Base-by-base conservation (phyloP, 2,113 vertebrate genomes). In the Hyla sarda region DNA sequence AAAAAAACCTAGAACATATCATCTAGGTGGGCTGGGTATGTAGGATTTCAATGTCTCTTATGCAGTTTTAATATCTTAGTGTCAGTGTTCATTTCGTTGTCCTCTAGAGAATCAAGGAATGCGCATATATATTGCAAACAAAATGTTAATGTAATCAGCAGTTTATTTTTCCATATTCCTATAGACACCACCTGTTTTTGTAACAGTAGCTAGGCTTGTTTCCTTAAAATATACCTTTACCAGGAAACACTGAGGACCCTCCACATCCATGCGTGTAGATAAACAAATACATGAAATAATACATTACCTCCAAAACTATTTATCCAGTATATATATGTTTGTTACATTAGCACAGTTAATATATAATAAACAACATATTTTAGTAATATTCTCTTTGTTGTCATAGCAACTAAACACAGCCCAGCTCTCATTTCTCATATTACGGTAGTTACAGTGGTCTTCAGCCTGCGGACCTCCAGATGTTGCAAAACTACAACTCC, bases 131-230 rank as follows among this genome's bases (percentile, higher is more conserved):
- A 19, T 10, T 25, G 3, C 34, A 60, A 45, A 32, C 28, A 8
- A 28, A 80, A 80, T 80, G 56, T 45, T 80, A 62, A 80, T 80
- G 77, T 41, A 80, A 60, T 80, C 77, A 80, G 54, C 32, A 25
- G 16, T 1, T 5, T 8, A 34, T 8, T 34, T 25, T 25, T 62
- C 32, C 5, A 5, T 7, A 23, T 41, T n/a, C 25, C 73, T 80
- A 62, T 60, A 80, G 30, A 12, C 32, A 28, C 9, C 77, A 80
- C 34, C 56, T 80, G 77, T 34, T 69, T 17, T 69, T 34, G 8
- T 17, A 69, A 9, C 65, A 37, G 65, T 34, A 69, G 17, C 16
- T 69, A 17, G 32, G 32, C 6, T 65, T 19, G 8, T 34, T 69
- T 19, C 30, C 17, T 34, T 34, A 21, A 69, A 69, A n/a, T n/a